Evolutionary conservation across 2,113 vertebrate genomes (phyloP).

Genomic region (Casuarius casuarius): DNA sequence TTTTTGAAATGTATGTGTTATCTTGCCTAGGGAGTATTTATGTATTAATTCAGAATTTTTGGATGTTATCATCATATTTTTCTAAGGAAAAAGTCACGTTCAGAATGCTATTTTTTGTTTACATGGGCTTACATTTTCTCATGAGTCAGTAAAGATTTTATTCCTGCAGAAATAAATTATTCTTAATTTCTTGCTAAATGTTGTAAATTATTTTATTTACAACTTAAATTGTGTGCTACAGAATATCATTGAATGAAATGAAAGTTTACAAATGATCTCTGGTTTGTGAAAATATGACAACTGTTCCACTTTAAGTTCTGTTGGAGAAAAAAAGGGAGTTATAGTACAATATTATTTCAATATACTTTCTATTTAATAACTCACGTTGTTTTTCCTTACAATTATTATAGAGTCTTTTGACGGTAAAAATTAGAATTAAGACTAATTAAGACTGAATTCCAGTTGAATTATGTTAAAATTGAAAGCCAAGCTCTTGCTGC

Average conservation of each 20-base stretch:
- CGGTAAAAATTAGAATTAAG: neutral
- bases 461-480: neutral
- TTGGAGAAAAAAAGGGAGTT: neutral
- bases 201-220: neutral
- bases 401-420: neutral
- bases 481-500: neutral
- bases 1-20: neutral
- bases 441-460: neutral
- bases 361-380: neutral
- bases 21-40: neutral
- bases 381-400: neutral
- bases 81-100: neutral
- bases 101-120: neutral
- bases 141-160: neutral
- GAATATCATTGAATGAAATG: neutral
- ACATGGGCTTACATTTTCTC: neutral
- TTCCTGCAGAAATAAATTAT: neutral
- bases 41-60: neutral
- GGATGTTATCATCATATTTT: neutral
- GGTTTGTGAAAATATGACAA: neutral
- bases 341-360: neutral
- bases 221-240: neutral
- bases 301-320: neutral
- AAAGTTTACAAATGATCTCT: neutral
- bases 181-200: neutral